Evolutionary conservation across 2,888 invertebrate genomes (phyloP).

Genomic region (Patella pellucida): DNA sequence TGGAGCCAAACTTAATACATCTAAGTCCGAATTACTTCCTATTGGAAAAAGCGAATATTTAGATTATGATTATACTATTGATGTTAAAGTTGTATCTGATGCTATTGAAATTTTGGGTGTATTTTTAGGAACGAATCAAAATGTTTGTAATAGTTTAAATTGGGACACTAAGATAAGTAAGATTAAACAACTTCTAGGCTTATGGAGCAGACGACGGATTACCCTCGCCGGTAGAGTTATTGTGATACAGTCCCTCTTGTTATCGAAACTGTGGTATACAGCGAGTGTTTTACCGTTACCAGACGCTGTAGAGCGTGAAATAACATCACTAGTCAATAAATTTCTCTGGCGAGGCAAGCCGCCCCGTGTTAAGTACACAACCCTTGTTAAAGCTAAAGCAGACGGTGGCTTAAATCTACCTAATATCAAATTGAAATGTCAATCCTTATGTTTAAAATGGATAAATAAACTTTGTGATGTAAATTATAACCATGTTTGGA

Average conservation of each 20-base stretch:
- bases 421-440: not conserved
- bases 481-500: not conserved
- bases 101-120: not conserved
- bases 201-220: not conserved
- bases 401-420: not conserved
- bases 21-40: no score
- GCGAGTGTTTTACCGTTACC: no score
- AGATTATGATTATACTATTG: no score
- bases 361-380: not conserved
- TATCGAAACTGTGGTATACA: no score
- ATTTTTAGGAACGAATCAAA: not conserved
- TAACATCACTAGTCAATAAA: not conserved
- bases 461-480: not conserved
- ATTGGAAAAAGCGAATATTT: no score
- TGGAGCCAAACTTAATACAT: no score
- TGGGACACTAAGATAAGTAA: not conserved
- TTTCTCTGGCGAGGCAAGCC: not conserved
- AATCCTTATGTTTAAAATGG: not conserved
- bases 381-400: not conserved
- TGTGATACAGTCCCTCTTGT: no score
- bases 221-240: not conserved
- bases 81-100: no score
- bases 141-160: not conserved
- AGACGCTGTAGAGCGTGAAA: no score
- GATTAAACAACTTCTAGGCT: not conserved